Base-by-base conservation (phyloP, 2,797 vertebrate species). In the Gobio occitaniae region DNA sequence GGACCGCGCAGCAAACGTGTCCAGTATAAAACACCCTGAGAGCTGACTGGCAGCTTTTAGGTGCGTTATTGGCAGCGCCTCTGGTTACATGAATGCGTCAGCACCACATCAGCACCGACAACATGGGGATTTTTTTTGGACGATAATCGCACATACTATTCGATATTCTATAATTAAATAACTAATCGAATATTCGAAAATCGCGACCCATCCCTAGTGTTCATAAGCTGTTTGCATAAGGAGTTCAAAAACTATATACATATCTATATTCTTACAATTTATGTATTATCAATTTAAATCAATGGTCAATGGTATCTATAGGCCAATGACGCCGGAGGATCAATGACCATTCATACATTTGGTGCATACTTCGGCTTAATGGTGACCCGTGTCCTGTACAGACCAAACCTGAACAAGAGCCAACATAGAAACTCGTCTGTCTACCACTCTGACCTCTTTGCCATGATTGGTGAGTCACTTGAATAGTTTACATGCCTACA, bases 281-380 rank as follows among this genome's bases (percentile, higher is more conserved):
- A 12, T 32, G 9, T 56, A 19, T n/a, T 36, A 25, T 12, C 44
- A 47, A 5, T 65, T 21, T 6, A 48, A 69, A 25, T 38, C n/a
- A n/a, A n/a, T n/a, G n/a, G 5, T 79, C 21, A 41, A 52, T 50
- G 21, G 17, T 63, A 32, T 71, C n/a, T 21, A 71, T 85, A 99
- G 98, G 96, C 96, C 2, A 97, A 84, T 6, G 97, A 99, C 4
- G 95, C 96, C 0, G 97, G 98, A 0, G 96, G 97, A 7, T 98
- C 97, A 72, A 96, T 99, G 97, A 98, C 97, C 1, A 95, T 98
- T 84, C 97, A 99, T 91, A 95, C 95, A 0, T 99, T 99, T 0
- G 97, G 97, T 2, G 97, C 97, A 44, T 99, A 98, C 90, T 99
- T 99, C 0, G 97, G 98, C n/a, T 89, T 99, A 83, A 88, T 92